phyloP scores from a whole-genome alignment of 2,113 vertebrate species.

The Passer montanus region DNA sequence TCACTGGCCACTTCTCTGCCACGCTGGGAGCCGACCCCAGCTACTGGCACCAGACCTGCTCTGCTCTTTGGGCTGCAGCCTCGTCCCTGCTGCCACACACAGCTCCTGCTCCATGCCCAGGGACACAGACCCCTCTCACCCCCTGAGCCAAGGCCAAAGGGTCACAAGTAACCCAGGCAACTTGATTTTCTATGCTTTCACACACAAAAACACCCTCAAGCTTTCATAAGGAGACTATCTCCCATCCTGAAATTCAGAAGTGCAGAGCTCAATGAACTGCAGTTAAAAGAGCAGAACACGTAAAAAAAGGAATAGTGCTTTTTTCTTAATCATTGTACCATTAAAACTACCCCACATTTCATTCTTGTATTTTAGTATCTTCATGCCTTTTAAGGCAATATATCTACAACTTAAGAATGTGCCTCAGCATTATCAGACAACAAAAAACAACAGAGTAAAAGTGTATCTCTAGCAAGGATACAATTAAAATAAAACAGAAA shows the following conservation, averaged over 20 bases:
- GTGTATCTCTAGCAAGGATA: background rate
- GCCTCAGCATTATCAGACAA: background rate
- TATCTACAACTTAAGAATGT: background rate
- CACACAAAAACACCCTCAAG: background rate
- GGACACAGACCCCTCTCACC: fast-evolving
- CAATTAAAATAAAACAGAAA: background rate
- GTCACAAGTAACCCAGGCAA: background rate
- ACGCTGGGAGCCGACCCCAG: background rate
- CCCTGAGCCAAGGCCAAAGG: background rate
- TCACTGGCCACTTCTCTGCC: background rate
- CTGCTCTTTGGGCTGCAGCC: background rate
- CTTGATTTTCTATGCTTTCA: background rate
- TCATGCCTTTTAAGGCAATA: background rate
- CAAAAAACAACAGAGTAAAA: background rate
- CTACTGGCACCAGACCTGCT: background rate
- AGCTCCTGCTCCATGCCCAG: background rate
- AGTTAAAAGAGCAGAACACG: background rate
- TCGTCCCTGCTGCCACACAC: background rate
- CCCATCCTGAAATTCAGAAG: background rate
- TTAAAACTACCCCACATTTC: background rate
- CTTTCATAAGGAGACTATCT: background rate
- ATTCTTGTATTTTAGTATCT: background rate
- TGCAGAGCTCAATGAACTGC: background rate
- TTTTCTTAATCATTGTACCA: background rate
- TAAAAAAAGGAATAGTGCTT: background rate